Percentiles rank a stretch among this genome's conserved stretches.
Conservation (phyloP, 2,113 vertebrate genomes). For the Xenus cinereus region DNA sequence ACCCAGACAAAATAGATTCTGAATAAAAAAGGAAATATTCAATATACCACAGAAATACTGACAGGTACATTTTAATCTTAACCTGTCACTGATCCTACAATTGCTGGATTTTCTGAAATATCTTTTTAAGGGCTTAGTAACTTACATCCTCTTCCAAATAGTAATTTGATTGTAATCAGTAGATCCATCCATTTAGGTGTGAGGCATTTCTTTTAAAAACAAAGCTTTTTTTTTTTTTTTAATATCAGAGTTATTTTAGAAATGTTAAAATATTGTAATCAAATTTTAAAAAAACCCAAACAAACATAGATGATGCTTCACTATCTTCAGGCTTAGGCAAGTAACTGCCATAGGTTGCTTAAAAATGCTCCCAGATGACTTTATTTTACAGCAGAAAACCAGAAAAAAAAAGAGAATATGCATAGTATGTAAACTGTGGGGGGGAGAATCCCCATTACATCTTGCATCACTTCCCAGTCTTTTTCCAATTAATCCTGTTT, state of each 20-base stretch:
- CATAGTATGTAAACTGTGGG: neutral
- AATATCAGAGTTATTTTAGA: neutral
- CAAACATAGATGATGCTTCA: neutral
- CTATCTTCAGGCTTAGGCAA: neutral
- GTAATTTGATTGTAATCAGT: neutral
- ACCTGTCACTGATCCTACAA: slow-evolving; percentile 7
- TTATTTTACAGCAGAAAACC: neutral
- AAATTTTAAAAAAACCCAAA: neutral
- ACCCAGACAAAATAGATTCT: slow-evolving; percentile 15
- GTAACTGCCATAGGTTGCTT: neutral
- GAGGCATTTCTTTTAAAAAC: neutral
- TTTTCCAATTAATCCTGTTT: neutral
- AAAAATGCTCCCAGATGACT: neutral
- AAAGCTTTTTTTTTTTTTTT: neutral
- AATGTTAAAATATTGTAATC: neutral
- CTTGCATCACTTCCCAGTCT: neutral
- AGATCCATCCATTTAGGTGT: neutral
- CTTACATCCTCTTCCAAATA: neutral
- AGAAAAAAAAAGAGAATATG: neutral
- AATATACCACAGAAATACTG: neutral
- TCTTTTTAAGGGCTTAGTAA: slow-evolving; percentile 17
- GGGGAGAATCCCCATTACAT: neutral
- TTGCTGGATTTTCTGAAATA: slow-evolving; percentile 40
- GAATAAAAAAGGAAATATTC: slow-evolving; percentile 25
- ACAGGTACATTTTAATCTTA: slow-evolving; percentile 35